Conservation (phyloP, 2,888 invertebrate genomes). For the Rhimphoctona megacephalus region DNA sequence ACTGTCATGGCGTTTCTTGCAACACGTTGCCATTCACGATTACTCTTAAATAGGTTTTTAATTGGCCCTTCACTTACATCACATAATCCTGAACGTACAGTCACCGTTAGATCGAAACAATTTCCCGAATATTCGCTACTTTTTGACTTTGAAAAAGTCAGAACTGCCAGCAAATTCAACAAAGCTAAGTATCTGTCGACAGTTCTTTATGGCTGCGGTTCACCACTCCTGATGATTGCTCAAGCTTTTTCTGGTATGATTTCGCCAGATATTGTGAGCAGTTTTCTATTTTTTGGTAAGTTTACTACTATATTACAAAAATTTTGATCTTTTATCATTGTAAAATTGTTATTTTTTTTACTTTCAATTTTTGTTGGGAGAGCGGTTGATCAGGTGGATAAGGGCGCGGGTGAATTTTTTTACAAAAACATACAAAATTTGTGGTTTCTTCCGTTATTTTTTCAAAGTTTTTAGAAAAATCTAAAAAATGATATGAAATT, state of each 20-base stretch:
- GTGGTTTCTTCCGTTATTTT: no score
- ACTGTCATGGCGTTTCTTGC: slow-evolving; percentile 59
- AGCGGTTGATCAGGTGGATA: no score
- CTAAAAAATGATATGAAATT: no score
- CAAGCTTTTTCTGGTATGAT: slow-evolving; percentile 35
- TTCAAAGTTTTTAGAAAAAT: no score
- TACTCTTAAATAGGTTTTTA: slow-evolving; percentile 44
- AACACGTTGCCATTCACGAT: slow-evolving; percentile 38
- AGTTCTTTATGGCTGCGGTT: not conserved
- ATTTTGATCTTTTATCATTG: no score
- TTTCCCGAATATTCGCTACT: slow-evolving; percentile 73
- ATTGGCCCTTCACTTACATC: slow-evolving; percentile 51
- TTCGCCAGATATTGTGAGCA: not conserved
- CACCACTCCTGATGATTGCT: slow-evolving; percentile 31
- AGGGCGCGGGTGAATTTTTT: no score
- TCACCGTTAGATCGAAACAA: slow-evolving; percentile 56
- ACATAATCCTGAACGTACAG: slow-evolving; percentile 48
- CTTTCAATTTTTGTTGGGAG: no score
- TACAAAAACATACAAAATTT: no score
- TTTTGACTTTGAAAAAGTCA: slow-evolving; percentile 69
- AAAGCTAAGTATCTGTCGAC: slow-evolving; percentile 67
- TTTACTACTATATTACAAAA: not conserved
- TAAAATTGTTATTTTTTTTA: not conserved
- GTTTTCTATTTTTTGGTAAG: slow-evolving; percentile 63
- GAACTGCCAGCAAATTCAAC: slow-evolving; percentile 59